Percentiles rank a stretch among this genome's conserved stretches.
phyloP scores from a whole-genome alignment of 2,113 vertebrate species.

The Urocynchramus pylzowi region DNA sequence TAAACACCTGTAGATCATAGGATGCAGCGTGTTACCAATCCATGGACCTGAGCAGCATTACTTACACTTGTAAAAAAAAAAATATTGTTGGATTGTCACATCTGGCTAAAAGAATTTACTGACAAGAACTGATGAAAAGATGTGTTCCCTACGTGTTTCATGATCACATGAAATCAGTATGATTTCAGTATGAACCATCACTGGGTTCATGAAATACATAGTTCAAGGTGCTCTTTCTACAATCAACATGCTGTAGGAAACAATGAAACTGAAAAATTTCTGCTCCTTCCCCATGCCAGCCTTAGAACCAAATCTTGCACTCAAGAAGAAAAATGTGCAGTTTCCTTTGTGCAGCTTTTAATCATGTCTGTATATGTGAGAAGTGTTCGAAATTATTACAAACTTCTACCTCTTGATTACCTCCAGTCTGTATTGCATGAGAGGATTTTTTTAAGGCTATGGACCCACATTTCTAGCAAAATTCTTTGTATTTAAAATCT shows the following conservation, averaged over 20 bases:
- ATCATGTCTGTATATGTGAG: neutral
- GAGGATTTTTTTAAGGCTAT: neutral
- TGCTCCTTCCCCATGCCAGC: neutral
- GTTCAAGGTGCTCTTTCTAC: neutral
- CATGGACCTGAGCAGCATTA: neutral
- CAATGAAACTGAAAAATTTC: neutral
- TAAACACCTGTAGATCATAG: neutral
- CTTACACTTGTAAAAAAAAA: neutral
- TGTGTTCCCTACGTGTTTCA: neutral
- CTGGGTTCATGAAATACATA: neutral
- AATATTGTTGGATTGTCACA: neutral
- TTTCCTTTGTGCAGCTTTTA: neutral
- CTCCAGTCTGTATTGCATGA: neutral
- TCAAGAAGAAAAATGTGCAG: neutral
- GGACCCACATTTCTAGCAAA: neutral
- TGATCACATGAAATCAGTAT: too few relatives aligned
- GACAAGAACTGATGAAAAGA: neutral
- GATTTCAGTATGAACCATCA: too few relatives aligned
- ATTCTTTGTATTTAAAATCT: neutral
- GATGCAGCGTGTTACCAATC: accelerated
- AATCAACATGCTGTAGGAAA: neutral
- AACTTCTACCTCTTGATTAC: neutral
- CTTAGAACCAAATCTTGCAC: neutral
- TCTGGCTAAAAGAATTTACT: neutral
- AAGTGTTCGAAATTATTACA: neutral